phyloP scores from a whole-genome alignment of 2,113 vertebrate species.

The Deroptyus accipitrinus region DNA sequence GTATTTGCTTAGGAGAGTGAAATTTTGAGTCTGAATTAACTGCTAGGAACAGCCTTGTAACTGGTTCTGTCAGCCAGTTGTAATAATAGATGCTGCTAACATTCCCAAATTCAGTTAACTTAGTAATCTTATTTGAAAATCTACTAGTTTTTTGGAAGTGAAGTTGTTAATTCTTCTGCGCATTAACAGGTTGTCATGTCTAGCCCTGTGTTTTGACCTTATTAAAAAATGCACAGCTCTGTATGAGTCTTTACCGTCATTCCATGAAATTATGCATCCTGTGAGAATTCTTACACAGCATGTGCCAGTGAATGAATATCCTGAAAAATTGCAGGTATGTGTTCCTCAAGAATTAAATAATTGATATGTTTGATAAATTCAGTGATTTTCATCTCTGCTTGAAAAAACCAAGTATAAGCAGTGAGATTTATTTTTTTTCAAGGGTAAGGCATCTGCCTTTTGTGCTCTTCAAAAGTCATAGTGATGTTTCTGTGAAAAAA shows the following conservation, averaged over 20 bases:
- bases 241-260: constrained; percentile 80
- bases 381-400: not conserved
- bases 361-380: not conserved
- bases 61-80: not conserved
- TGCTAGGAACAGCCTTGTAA: not conserved
- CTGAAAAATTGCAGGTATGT: constrained; percentile 80
- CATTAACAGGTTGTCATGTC: constrained; percentile 79
- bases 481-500: not conserved
- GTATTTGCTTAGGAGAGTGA: not conserved
- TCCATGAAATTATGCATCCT: constrained; percentile 78
- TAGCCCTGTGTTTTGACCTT: constrained; percentile 83
- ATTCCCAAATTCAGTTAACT: not conserved
- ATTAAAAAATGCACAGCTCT: constrained; percentile 77
- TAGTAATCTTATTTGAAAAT: not conserved
- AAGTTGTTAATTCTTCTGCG: not conserved
- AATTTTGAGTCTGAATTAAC: not conserved
- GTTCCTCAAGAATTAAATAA: not conserved
- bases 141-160: not conserved
- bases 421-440: not conserved
- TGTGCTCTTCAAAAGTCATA: not conserved
- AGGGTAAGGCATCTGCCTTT: not conserved
- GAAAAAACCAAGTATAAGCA: not conserved
- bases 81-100: not conserved
- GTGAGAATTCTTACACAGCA: constrained; percentile 77
- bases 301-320: constrained; percentile 64